These are phyloP conservation scores for Eupithecia subumbrata DNA, from an alignment of 2,888 invertebrate species.

Conservation along the genomic window DNA sequence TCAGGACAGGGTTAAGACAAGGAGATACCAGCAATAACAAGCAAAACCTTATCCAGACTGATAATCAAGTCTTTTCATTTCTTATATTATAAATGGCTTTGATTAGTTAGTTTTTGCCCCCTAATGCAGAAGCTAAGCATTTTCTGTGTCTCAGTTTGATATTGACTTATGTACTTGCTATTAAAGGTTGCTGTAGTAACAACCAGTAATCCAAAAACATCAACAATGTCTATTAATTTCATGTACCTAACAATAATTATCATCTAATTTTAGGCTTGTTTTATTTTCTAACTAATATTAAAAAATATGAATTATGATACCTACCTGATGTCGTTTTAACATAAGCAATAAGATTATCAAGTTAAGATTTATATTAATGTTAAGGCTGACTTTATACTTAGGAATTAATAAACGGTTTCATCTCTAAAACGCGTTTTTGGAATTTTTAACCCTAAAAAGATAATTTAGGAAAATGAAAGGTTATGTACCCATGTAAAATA, in stretches of 20 bases:
- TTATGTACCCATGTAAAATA: not conserved
- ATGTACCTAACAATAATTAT: not conserved
- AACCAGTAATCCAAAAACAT: not conserved
- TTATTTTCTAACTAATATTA: constrained; percentile 1
- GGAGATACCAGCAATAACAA: not conserved
- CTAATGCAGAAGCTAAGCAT: not conserved
- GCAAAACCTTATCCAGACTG: not conserved
- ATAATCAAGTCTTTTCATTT: not conserved
- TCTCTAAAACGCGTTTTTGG: constrained; percentile 15
- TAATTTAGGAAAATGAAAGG: not conserved
- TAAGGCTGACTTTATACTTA: constrained; percentile 51
- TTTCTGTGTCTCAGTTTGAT: not conserved
- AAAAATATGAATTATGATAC: constrained; percentile 23
- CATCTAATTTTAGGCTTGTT: not conserved
- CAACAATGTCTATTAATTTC: not conserved
- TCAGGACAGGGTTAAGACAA: not conserved
- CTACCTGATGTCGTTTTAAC: constrained; percentile 29
- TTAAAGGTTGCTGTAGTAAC: not conserved
- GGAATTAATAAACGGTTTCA: constrained; percentile 47
- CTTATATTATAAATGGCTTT: not conserved
- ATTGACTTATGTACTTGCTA: not conserved
- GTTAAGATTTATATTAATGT: constrained; percentile 37
- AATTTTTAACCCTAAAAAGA: not conserved
- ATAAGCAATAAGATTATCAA: constrained; percentile 34
- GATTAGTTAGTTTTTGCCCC: not conserved